Evolutionary conservation across 2,797 vertebrate genomes (phyloP), one percentile per base, ranked within the genome.

Genomic region (Characodon lateralis): DNA sequence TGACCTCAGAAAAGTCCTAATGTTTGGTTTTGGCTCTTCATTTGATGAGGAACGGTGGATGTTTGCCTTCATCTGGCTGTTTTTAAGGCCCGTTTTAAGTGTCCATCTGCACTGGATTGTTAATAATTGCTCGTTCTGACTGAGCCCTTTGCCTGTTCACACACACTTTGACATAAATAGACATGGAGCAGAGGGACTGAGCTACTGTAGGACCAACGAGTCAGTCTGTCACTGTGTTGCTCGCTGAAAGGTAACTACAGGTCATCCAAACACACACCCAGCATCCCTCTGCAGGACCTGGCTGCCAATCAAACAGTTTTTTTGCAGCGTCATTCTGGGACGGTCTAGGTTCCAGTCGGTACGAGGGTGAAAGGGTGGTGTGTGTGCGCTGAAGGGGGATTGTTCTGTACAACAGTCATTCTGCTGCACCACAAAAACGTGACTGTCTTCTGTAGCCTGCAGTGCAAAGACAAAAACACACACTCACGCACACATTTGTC

Each of bases 371-470:
- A 22, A 22, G 65, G 8, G 63, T 59, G 51, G 78, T 13, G 73
- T 46, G 66, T 28, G 70, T 20, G 48, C 26, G 50, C 22, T 41
- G 71, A 68, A 76, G 75, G 68, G 55, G 43, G 68, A 46, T 88
- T 81, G 83, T 88, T 88, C 77, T 56, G 68, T 72, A 78, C 68
- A 85, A 87, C 78, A 86, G 87, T 91, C 87, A 83, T 89, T 91
- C 78, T 79, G 86, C 93, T 92, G 87, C 91, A 89, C 92, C 92
- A 93, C 93, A 95, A 93, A 92, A 94, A 94, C 92, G 92, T 92
- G 94, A 94, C 91, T 93, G 89, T 93, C 92, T 92, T 91, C 88
- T 93, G 86, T 86, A 87, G 91, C 90, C 87, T 85, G 79, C 83
- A 85, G 92, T 81, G 69, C 87, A 91, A 78, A 78, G 63, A 82